Conservation (phyloP, 2,113 vertebrate genomes). For the Actenoides hombroni region DNA sequence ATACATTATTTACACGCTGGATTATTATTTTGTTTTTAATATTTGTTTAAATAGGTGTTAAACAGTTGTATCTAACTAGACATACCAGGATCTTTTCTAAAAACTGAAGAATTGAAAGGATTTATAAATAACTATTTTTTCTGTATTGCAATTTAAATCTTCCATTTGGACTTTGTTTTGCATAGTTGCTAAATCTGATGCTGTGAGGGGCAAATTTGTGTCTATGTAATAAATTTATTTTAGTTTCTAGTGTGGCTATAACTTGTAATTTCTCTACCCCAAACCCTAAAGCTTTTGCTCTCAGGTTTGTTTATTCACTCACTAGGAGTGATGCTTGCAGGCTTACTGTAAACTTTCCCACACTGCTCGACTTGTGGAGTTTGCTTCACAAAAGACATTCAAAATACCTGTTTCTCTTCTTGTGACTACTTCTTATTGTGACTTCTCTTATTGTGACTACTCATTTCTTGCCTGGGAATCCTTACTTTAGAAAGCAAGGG, state of each 20-base stretch:
- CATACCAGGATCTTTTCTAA: neutral
- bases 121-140: neutral
- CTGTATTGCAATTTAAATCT: neutral
- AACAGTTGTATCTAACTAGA: neutral
- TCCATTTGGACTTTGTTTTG: neutral
- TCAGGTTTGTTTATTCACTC: constrained; percentile 54
- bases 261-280: neutral
- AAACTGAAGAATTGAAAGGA: neutral
- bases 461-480: constrained; percentile 3
- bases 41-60: neutral
- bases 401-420: neutral
- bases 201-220: neutral
- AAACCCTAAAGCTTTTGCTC: neutral
- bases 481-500: neutral
- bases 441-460: neutral
- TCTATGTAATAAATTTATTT: neutral
- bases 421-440: neutral
- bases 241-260: neutral
- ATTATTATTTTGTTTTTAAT: neutral
- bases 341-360: constrained; percentile 60
- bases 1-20: neutral
- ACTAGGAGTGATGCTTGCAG: neutral
- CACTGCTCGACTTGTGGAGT: constrained; percentile 8
- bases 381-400: neutral
- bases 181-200: neutral